Conservation (phyloP, 2,113 vertebrate genomes). For the Cyanocitta stelleri region DNA sequence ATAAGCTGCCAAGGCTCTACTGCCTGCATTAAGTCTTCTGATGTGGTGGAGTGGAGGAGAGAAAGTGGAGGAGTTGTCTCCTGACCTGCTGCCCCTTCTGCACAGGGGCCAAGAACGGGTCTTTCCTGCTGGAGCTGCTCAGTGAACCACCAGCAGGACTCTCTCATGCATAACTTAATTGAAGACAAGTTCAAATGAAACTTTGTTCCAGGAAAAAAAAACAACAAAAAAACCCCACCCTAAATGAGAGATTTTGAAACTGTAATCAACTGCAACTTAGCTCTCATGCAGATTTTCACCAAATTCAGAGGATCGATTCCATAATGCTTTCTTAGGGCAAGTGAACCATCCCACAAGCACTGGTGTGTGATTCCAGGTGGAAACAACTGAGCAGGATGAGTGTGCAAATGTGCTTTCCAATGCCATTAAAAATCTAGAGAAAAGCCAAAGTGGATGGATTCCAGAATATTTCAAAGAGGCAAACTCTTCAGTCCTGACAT, state of each 20-base stretch:
- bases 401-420: not conserved
- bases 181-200: not conserved
- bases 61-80: not conserved
- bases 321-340: not conserved
- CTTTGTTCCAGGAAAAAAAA: not conserved
- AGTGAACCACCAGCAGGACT: not conserved
- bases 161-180: not conserved
- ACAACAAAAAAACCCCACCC: too few species aligned
- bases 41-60: not conserved
- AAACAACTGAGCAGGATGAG: not conserved
- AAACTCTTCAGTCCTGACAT: not conserved
- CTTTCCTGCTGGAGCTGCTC: not conserved
- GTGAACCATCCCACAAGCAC: not conserved
- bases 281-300: not conserved
- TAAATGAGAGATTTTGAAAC: not conserved
- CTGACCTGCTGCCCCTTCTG: not conserved
- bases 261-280: not conserved
- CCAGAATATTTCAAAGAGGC: slow-evolving; percentile 5
- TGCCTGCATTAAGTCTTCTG: not conserved
- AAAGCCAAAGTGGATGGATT: not conserved
- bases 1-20: not conserved
- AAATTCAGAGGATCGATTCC: not conserved
- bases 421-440: not conserved
- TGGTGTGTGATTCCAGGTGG: not conserved
- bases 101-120: not conserved